Evolutionary conservation across 2,888 invertebrate genomes (phyloP), one percentile per base, ranked within the genome.

Genomic region (Dasysyrphus tricinctus): DNA sequence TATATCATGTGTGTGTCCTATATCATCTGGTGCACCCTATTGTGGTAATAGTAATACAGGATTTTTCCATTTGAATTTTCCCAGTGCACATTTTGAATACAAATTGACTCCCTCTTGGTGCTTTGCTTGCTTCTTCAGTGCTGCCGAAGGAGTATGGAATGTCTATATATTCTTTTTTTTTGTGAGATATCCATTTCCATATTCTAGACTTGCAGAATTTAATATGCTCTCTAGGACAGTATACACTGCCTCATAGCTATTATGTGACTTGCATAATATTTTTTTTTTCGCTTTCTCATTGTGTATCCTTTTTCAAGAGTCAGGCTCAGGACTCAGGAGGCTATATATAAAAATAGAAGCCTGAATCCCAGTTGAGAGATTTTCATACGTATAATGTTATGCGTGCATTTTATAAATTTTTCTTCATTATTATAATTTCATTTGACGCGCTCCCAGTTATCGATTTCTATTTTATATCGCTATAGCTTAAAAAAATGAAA

Each of bases 11-110:
- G 61, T 24, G 39, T 24, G 24, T 47, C 24, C 61, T 61, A 42
- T 59, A 61, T 29, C 37, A 74, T 42, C 24, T 57, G 67, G 42
- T 85, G 85, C 85, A 85, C 85, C 80, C 80, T 54, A 61, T 77
- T 84, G 84, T 72, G 84, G 49, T 9, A n/a, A 56, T 39, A 74
- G 80, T 85, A 80, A 74, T 80, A 80, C 77, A 77, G 77, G 77
- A 85, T 80, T 80, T 85, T 85, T 85, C 85, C 77, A 80, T 85
- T 85, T 85, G 85, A 85, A 85, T 85, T 80, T 85, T 74, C 49
- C 73, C 77, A 74, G 63, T 85, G 85, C 85, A 85, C 80, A 85
- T 80, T 80, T 85, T 85, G 85, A 85, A 85, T 85, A 85, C 80
- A 85, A 85, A 85, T 85, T 80, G 85, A 85, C 80, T 85, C 69